phyloP scores from a whole-genome alignment of 2,113 vertebrate genomes.

The Pholis gunnellus region DNA sequence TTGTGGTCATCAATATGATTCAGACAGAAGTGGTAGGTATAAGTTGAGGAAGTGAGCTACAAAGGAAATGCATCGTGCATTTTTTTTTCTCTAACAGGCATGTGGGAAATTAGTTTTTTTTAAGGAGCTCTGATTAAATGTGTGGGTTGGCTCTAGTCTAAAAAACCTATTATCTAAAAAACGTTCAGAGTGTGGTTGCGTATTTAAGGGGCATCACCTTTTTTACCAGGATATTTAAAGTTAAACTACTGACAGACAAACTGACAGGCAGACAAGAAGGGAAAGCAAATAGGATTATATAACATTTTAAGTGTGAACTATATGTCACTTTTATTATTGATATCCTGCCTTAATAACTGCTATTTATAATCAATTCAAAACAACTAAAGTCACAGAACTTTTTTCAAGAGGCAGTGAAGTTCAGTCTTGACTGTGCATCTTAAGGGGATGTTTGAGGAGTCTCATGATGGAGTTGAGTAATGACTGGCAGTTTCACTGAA shows the following conservation, averaged over 20 bases:
- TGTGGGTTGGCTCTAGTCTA: neutral
- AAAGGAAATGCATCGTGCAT: neutral
- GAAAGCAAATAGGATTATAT: neutral
- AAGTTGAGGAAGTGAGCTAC: neutral
- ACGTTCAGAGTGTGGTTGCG: neutral
- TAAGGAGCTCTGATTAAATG: neutral
- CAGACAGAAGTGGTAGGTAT: neutral
- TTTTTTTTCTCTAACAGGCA: neutral
- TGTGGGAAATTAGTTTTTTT: neutral
- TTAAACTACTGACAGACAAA: neutral
- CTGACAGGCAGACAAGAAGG: neutral
- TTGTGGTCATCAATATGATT: conserved; percentile 43
- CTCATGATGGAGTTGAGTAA: conserved; percentile 49
- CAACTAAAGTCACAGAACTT: conserved; percentile 4
- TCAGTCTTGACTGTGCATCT: conserved; percentile 32
- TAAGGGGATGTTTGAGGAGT: conserved; percentile 46
- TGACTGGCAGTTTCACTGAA: conserved; percentile 31
- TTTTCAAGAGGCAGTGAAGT: neutral
- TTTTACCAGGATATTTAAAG: conserved; percentile 2
- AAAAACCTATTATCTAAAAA: neutral
- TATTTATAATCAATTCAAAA: neutral
- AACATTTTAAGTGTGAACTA: neutral
- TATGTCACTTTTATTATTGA: neutral
- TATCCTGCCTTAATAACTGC: neutral
- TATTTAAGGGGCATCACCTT: neutral